Percentiles rank a stretch among this genome's conserved stretches.
phyloP scores from a whole-genome alignment of 2,797 vertebrate species.

The Chloroceryle amazona region DNA sequence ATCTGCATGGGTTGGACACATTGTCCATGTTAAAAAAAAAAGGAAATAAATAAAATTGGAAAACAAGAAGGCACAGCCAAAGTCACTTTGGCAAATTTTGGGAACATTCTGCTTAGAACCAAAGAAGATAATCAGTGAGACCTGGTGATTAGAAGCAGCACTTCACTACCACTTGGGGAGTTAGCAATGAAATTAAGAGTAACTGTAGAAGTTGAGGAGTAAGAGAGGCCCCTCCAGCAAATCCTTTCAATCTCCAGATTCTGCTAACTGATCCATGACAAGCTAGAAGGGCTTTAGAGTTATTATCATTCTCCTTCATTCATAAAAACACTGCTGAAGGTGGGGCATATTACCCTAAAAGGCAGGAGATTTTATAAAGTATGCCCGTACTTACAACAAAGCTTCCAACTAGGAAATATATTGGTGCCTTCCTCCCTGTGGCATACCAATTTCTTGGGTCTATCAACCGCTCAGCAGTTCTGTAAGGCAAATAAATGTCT shows the following conservation, averaged over 20 bases:
- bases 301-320: conserved; percentile 12
- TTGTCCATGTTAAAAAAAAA: background rate
- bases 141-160: background rate
- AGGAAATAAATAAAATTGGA: background rate
- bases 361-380: background rate
- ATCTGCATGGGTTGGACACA: background rate
- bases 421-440: conserved; percentile 2
- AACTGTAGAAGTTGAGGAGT: background rate
- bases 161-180: background rate
- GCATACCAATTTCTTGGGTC: conserved; percentile 37
- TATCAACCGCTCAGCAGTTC: conserved; percentile 13
- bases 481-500: conserved; percentile 31
- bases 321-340: background rate
- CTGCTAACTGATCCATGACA: background rate
- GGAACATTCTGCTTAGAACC: background rate
- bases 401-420: conserved; percentile 11
- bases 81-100: background rate
- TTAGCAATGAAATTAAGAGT: background rate
- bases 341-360: background rate
- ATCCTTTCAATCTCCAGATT: background rate
- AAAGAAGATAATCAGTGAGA: background rate
- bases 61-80: background rate
- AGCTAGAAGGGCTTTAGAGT: background rate
- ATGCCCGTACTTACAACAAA: background rate
- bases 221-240: background rate